These are phyloP conservation scores for Tupiocoris notatus DNA, from an alignment of 2,888 invertebrate species.

Conservation along the genomic window DNA sequence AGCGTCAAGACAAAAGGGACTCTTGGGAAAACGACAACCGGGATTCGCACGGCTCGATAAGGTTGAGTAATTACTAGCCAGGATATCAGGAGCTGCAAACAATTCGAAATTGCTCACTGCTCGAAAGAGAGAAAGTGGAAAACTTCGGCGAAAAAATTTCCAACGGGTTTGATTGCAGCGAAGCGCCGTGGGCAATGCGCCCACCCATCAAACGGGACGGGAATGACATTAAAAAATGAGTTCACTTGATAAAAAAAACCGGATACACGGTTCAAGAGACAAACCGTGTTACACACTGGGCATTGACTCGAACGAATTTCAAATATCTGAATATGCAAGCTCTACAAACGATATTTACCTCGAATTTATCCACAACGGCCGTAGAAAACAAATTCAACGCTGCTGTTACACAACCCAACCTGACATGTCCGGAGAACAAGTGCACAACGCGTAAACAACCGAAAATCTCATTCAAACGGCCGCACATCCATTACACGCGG, in stretches of 20 bases:
- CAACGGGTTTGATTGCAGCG: neutral
- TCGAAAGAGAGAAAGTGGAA: neutral
- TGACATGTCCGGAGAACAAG: conserved; percentile 34
- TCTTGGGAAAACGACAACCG: neutral
- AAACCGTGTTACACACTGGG: neutral
- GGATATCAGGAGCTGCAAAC: neutral
- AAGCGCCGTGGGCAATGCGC: conserved; percentile 22
- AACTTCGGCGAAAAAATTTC: neutral
- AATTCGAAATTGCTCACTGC: neutral
- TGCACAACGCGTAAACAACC: conserved; percentile 34
- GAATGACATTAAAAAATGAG: conserved; percentile 28
- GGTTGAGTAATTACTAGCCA: neutral
- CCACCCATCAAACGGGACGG: conserved; percentile 33
- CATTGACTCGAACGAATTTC: neutral
- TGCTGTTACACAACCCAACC: conserved; percentile 40
- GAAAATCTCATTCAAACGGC: too few species aligned
- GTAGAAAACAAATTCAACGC: conserved; percentile 11
- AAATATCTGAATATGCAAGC: neutral
- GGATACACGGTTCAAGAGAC: neutral
- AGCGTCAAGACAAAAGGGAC: neutral
- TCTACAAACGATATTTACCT: neutral
- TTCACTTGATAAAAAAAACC: conserved; percentile 15
- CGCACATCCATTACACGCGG: too few species aligned
- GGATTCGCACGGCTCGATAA: neutral
- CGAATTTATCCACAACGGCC: neutral